A percentile compares a stretch with the other conserved stretches of the same genome.
phyloP scores from a whole-genome alignment of 2,797 vertebrate genomes.

The Balearica regulorum region DNA sequence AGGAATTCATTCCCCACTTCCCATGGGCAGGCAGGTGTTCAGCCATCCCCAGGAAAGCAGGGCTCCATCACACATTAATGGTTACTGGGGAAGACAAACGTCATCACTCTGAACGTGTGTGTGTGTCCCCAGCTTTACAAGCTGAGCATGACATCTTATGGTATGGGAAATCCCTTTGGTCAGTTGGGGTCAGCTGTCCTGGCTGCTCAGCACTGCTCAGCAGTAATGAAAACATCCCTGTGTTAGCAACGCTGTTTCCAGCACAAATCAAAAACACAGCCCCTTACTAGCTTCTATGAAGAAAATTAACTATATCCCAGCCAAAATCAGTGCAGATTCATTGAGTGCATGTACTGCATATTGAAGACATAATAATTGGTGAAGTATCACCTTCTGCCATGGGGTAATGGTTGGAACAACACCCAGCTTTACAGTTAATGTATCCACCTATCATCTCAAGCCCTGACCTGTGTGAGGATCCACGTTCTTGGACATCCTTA shows the following conservation, averaged over 20 bases:
- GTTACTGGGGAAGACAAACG: background rate
- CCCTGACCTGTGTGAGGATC: background rate
- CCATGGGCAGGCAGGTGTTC: background rate
- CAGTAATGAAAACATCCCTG: rapidly evolving
- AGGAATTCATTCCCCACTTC: background rate
- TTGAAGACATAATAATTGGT: background rate
- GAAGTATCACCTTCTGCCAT: background rate
- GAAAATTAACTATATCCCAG: background rate
- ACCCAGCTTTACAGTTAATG: background rate
- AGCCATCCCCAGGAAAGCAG: background rate
- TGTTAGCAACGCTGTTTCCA: background rate
- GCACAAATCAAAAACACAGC: background rate
- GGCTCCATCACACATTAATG: rapidly evolving
- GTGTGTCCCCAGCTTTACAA: background rate
- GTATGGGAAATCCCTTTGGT: background rate
- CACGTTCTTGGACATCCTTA: background rate
- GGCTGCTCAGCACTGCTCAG: background rate
- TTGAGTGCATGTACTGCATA: background rate
- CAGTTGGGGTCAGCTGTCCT: background rate
- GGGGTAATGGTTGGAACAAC: background rate
- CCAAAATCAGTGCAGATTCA: background rate
- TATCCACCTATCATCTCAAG: background rate
- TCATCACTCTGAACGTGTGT: too few species aligned
- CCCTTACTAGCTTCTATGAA: background rate
- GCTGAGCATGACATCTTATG: rapidly evolving